phyloP scores from a whole-genome alignment of 2,888 invertebrate genomes.

The Watsonalla cultraria region DNA sequence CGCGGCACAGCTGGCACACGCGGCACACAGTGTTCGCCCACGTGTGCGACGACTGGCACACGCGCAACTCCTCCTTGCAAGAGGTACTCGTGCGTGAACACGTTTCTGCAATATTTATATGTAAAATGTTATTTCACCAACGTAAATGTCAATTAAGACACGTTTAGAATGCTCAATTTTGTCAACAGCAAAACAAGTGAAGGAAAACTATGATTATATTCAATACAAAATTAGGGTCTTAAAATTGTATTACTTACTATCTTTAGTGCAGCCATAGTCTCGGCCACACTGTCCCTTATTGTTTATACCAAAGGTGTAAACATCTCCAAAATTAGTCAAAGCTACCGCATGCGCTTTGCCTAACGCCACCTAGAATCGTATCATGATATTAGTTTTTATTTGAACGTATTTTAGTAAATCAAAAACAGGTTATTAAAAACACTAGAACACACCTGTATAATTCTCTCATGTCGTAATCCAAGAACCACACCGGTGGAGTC shows the following conservation, averaged over 20 bases:
- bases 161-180: not conserved
- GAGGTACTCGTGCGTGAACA: slow-evolving; percentile 27
- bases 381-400: not conserved
- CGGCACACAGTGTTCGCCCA: slow-evolving; percentile 91
- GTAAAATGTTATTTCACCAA: too few species aligned
- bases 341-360: slow-evolving; percentile 98
- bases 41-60: slow-evolving; percentile 84
- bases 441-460: slow-evolving; percentile 72
- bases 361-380: slow-evolving; percentile 82
- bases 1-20: slow-evolving; percentile 93
- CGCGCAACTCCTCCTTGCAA: slow-evolving; percentile 38
- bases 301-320: slow-evolving; percentile 97
- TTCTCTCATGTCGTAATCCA: slow-evolving; percentile 85
- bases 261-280: slow-evolving; percentile 83
- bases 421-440: not conserved
- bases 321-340: slow-evolving; percentile 91
- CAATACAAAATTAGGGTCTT: too few species aligned
- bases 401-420: not conserved
- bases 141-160: too few species aligned
- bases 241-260: slow-evolving; percentile 58
- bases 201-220: too few species aligned
- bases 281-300: slow-evolving; percentile 98
- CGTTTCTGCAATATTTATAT: slow-evolving; percentile 21
- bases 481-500: slow-evolving; percentile 86
- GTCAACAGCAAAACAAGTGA: not conserved